Base-by-base conservation (phyloP, 2,888 invertebrate species). In the Caenorhabditis japonica region DNA sequence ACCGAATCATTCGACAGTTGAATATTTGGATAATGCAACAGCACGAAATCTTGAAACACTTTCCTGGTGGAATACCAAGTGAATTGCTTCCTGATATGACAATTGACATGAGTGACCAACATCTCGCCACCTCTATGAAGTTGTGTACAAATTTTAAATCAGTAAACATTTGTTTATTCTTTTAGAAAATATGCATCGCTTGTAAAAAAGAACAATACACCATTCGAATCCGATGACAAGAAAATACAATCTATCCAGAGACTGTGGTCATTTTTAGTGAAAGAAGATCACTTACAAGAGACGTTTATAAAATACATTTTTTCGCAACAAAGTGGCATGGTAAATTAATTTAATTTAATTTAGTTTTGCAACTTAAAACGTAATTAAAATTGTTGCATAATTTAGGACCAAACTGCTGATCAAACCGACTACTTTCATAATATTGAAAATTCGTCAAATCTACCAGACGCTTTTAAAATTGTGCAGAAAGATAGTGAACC, bases 401-500 rank as follows among this genome's bases (percentile, higher is more conserved):
- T 74, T 30, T 8, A 64, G 64, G 72, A 76, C n/a, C 46, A 60
- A 13, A 39, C 52, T 0, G 52, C 58, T 2, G 64, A 64, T 13
- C 25, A 30, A 12, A 27, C 46, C 19, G 77, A 73, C 34, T 38
- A 46, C 19, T 47, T 73, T 1, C 12, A 71, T n/a, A 56, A 71
- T 12, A 66, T 70, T 8, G 69, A 77, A 1, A 62, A 62, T 12
- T 41, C 44, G 19, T 39, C 44, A 44, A 52, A 51, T 17, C 66
- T 80, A 2, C 78, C 84, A 68, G 94, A 94, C 87, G 94, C 94
- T 10, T 94, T 95, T 70, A 92, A 96, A 81, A 94, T 99, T 83
- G 94, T 99, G 81, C 97, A 99, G 89, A 97, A 97, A 89, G 99
- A 99, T 88, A 96, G 96, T 89, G 99, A 99, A 89, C 94, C 95